Evolutionary conservation across 2,888 invertebrate genomes (phyloP).

Genomic region (Drosophila quinaria): DNA sequence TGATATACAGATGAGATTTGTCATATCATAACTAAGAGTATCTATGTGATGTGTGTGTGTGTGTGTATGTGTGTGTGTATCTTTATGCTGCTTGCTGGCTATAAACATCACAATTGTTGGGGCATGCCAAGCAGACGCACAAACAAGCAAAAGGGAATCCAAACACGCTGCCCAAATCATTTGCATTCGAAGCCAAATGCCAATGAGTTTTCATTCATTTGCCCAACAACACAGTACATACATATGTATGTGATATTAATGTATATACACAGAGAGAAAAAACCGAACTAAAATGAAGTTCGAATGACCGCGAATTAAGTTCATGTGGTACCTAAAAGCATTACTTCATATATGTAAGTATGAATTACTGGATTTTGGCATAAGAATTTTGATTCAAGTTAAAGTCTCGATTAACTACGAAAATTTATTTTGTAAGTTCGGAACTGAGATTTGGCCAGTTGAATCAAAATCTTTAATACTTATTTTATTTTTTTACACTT

Average conservation of each 20-base stretch:
- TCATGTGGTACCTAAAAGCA: too few relatives aligned
- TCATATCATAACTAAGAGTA: neutral
- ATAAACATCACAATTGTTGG: slow-evolving; percentile 17
- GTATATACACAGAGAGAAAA: neutral
- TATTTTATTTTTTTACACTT: too few relatives aligned
- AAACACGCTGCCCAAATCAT: slow-evolving; percentile 35
- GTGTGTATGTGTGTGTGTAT: neutral
- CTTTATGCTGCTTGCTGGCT: neutral
- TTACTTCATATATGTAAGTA: too few relatives aligned
- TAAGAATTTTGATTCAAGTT: too few relatives aligned
- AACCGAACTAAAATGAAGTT: too few relatives aligned
- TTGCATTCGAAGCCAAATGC: slow-evolving; percentile 31
- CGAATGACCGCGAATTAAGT: too few relatives aligned
- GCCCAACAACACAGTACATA: neutral
- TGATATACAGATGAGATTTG: neutral
- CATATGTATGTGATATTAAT: too few relatives aligned
- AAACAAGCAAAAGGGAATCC: slow-evolving; percentile 21
- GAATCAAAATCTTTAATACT: too few relatives aligned
- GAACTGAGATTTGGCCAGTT: too few relatives aligned
- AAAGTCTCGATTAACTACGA: too few relatives aligned
- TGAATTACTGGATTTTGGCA: too few relatives aligned
- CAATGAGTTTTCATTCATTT: slow-evolving; percentile 32
- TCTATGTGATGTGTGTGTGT: neutral
- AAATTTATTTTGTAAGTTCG: too few relatives aligned
- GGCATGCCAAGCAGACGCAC: neutral